These are phyloP conservation scores for Deroptyus accipitrinus DNA, from an alignment of 2,113 vertebrate species.

Conservation along the genomic window DNA sequence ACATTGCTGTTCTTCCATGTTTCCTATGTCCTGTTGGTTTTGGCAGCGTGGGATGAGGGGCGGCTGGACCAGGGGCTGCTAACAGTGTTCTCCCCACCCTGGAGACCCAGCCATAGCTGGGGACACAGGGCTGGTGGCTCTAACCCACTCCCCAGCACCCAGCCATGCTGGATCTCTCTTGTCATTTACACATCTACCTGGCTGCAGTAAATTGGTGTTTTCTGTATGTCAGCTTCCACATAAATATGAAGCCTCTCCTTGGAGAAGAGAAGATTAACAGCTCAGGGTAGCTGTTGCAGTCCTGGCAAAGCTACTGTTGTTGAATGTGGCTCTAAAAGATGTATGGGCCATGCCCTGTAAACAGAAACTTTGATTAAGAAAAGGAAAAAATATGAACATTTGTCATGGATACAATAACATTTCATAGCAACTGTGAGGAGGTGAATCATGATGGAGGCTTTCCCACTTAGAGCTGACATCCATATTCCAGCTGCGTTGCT, in stretches of 20 bases:
- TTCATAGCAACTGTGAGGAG: background rate
- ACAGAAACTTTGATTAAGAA: background rate
- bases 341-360: background rate
- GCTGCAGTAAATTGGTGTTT: background rate
- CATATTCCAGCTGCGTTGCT: background rate
- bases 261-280: background rate
- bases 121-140: background rate
- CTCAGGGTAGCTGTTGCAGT: background rate
- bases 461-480: background rate
- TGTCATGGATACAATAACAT: background rate
- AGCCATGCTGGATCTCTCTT: background rate
- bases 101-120: rapidly evolving
- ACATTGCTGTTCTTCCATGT: rapidly evolving
- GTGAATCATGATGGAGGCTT: background rate
- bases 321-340: background rate
- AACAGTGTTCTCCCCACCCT: rapidly evolving
- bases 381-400: background rate
- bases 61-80: rapidly evolving
- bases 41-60: background rate
- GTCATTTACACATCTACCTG: background rate
- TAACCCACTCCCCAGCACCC: background rate
- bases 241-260: background rate
- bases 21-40: rapidly evolving
- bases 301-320: background rate
- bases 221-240: background rate